These are phyloP conservation scores for Synchiropus splendidus DNA, from an alignment of 2,113 vertebrate genomes.

Conservation along the genomic window DNA sequence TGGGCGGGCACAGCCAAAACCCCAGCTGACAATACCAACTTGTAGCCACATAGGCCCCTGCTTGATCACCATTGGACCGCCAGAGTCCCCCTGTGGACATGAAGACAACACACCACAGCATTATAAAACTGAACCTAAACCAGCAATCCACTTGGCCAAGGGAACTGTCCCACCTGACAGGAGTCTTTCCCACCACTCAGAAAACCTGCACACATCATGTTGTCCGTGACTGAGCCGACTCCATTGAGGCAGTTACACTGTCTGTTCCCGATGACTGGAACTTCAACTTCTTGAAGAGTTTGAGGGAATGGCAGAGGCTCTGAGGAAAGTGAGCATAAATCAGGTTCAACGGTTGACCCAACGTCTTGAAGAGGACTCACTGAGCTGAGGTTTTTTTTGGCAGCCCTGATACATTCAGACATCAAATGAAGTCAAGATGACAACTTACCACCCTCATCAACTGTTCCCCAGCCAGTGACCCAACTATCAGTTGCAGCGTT, in stretches of 20 bases:
- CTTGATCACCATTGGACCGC: constrained; percentile 73
- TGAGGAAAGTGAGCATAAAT: constrained; percentile 13
- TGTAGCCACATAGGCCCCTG: constrained; percentile 70
- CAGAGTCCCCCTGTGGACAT: constrained; percentile 73
- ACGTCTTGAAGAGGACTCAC: too few species aligned
- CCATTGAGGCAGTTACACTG: constrained; percentile 48
- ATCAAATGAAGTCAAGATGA: too few species aligned
- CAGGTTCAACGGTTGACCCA: too few species aligned
- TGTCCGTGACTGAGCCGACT: constrained; percentile 45
- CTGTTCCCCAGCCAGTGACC: constrained; percentile 68
- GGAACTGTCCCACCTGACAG: constrained; percentile 33
- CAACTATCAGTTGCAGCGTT: constrained; percentile 52
- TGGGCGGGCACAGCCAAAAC: constrained; percentile 68
- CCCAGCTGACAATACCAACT: constrained; percentile 80
- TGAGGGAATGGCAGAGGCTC: constrained; percentile 25
- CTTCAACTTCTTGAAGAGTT: constrained; percentile 54
- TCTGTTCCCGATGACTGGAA: constrained; percentile 47
- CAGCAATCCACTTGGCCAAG: background rate
- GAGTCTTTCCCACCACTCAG: constrained; percentile 64
- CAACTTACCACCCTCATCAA: constrained; percentile 57
- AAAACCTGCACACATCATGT: constrained; percentile 73
- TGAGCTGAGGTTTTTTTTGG: too few species aligned
- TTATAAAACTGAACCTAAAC: background rate
- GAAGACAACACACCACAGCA: background rate
- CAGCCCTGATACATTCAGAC: too few species aligned